Conservation (phyloP, 2,797 vertebrate species). For the Pelochelys cantorii region DNA sequence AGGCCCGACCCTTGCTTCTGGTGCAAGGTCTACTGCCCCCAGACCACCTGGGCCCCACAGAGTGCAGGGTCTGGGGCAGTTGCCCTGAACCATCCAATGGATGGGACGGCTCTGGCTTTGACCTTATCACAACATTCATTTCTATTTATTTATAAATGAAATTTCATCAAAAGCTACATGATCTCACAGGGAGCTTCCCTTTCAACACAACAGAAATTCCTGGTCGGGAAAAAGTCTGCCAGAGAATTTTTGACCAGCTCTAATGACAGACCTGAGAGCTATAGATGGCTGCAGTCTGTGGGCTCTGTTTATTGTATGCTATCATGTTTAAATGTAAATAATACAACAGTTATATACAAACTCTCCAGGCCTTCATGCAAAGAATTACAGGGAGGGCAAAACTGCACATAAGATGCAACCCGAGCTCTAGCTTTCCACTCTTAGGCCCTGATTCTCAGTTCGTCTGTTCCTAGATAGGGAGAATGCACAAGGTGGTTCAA, state of each 20-base stretch:
- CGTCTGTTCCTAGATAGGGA: not conserved
- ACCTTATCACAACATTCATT: not conserved
- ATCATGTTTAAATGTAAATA: not conserved
- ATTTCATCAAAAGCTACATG: not conserved
- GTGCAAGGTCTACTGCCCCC: too few relatives aligned
- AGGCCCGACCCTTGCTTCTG: too few relatives aligned
- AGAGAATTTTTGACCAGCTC: not conserved
- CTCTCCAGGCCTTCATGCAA: not conserved
- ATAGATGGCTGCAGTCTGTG: not conserved
- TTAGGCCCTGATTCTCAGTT: not conserved
- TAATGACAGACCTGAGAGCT: not conserved
- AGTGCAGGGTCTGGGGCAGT: too few relatives aligned
- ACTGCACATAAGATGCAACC: not conserved
- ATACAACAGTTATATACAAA: not conserved
- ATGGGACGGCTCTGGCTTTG: not conserved
- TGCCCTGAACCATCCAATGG: too few relatives aligned
- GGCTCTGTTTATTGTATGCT: not conserved
- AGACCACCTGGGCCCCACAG: too few relatives aligned
- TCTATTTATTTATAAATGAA: conserved; percentile 4
- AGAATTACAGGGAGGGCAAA: not conserved
- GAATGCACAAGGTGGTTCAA: not conserved
- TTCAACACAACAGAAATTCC: conserved; percentile 6
- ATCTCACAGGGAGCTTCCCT: not conserved
- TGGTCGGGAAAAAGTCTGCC: not conserved
- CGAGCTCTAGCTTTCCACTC: not conserved